Evolutionary conservation across 2,113 vertebrate species (phyloP).

Genomic region (Trichomycterus rosablanca): DNA sequence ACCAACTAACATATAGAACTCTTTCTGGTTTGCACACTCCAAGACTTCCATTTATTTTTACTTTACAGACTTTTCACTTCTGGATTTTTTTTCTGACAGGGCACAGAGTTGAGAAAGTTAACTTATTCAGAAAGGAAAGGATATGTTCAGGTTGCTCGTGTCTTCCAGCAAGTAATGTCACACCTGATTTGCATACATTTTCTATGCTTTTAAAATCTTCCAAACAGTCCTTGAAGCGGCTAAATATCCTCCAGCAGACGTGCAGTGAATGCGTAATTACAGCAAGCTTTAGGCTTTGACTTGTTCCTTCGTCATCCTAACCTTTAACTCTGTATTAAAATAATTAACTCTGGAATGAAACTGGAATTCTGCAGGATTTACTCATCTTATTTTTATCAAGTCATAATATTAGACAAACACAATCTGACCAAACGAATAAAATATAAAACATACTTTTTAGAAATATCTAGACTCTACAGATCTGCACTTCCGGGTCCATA

Average conservation of each 20-base stretch:
- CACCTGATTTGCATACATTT: conserved; percentile 40
- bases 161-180: conserved; percentile 32
- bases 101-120: conserved; percentile 25
- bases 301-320: conserved; percentile 21
- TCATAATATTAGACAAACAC: no score
- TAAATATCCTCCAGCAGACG: conserved; percentile 28
- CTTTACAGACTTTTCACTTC: conserved; percentile 19
- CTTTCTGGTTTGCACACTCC: conserved; percentile 9
- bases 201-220: conserved; percentile 14
- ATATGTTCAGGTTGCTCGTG: background rate
- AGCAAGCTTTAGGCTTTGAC: conserved; percentile 16
- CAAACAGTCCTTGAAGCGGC: conserved; percentile 22
- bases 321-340: no score
- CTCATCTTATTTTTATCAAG: no score
- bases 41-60: conserved; percentile 13
- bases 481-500: no score
- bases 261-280: conserved; percentile 43
- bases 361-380: no score
- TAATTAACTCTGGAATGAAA: no score
- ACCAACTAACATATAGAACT: background rate
- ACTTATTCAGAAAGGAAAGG: background rate
- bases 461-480: no score
- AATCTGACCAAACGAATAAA: no score
- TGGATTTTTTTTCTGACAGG: conserved; percentile 18
- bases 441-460: no score